Evolutionary conservation across 2,797 vertebrate species (phyloP), one percentile per base, ranked within the genome.

Genomic region (Eulemur rubriventer): DNA sequence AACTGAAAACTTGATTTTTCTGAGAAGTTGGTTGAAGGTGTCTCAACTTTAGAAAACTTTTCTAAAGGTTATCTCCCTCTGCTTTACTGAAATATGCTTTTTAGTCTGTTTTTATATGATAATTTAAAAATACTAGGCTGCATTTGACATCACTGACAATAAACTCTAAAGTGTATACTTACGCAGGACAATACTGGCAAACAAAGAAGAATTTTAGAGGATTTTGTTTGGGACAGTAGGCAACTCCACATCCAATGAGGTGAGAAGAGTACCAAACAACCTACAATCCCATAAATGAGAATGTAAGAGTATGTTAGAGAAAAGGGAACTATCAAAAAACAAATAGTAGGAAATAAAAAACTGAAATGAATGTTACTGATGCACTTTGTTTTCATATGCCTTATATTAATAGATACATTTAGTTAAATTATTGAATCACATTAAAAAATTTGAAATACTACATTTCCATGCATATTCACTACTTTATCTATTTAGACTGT

Each of bases 111-210:
- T 13, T 1, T 87, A 18, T 75, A 85, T 93, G 4, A 22, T 33
- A 73, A 90, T 16, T 79, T 24, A 1, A 80, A 70, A 89, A 87
- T 26, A 33, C 46, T 55, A 65, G 92, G 20, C 20, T 79, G 33
- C 10, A 10, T 81, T 57, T 81, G 41, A 13, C 33, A 79, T 72
- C 69, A 35, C 35, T 57, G 11, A 17, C 7, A 80, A 24, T 43
- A 33, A 90, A 88, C 2, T 61, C 57, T 28, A 48, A 88, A 75
- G 24, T 30, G 9, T 33, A 79, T 98, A 99, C 98, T 2, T 97
- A 99, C 99, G 73, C 17, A 0, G 99, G 99, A 95, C 99, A 99
- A 97, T 99, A 99, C 0, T 99, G 99, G 96, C 99, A 99, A 92
- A 99, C 98, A 0, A 98, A 99, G 67, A 30, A 97, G 63, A 92